These are phyloP conservation scores for Macrostomum lignano DNA, from an alignment of 1,140 invertebrate species.

Conservation along the genomic window DNA sequence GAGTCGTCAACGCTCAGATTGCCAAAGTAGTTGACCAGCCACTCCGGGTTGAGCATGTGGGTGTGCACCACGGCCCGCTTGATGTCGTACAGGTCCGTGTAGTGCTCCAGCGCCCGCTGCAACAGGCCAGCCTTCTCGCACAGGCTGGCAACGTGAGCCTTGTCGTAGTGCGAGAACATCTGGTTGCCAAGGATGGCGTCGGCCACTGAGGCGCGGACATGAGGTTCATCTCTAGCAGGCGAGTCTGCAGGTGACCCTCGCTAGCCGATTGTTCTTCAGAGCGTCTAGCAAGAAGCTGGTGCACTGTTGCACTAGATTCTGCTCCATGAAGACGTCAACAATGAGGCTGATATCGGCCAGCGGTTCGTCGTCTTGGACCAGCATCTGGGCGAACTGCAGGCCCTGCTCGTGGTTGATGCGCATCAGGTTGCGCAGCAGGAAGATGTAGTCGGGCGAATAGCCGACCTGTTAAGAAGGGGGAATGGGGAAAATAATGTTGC, in stretches of 20 bases:
- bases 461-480: too few relatives aligned
- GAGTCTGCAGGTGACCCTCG: conserved; percentile 78
- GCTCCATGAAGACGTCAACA: conserved; percentile 98
- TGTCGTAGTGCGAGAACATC: conserved; percentile 97
- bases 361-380: conserved; percentile 88
- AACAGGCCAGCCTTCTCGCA: conserved; percentile 92
- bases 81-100: conserved; percentile 79
- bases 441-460: conserved; percentile 90
- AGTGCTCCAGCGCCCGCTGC: conserved; percentile 44
- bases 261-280: conserved; percentile 82
- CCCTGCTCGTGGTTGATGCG: conserved; percentile 75
- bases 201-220: conserved; percentile 92
- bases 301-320: conserved; percentile 91
- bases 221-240: conserved; percentile 90
- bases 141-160: conserved; percentile 78
- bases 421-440: conserved; percentile 78
- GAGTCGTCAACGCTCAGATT: conserved; percentile 92
- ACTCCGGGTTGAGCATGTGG: conserved; percentile 63
- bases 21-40: conserved; percentile 95
- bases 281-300: conserved; percentile 88
- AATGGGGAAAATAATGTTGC: too few relatives aligned
- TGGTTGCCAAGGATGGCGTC: conserved; percentile 95
- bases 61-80: conserved; percentile 91
- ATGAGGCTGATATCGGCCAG: too few relatives aligned
- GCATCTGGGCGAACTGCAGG: conserved; percentile 40